A percentile compares a stretch with the other conserved stretches of the same genome.
Evolutionary conservation across 53 echinoderm and acorn worm species (phyloP).

Genomic region (Crossaster papposus): DNA sequence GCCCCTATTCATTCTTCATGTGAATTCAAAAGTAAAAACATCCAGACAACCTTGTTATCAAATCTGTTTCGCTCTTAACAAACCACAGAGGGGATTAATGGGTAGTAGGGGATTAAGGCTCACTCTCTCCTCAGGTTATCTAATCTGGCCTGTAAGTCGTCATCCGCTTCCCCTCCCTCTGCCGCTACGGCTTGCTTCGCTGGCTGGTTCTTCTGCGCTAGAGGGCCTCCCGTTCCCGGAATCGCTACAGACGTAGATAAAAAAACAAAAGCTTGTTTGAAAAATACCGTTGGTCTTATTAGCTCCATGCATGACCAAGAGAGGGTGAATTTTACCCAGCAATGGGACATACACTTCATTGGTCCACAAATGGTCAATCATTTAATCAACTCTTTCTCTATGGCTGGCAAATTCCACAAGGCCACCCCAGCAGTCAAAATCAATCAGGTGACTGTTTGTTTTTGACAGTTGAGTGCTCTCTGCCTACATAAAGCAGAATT

Average conservation of each 20-base stretch:
- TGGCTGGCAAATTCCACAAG: too few species aligned
- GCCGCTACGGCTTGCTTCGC: conserved; percentile 77
- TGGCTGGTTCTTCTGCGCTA: conserved; percentile 59
- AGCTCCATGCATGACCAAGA: too few species aligned
- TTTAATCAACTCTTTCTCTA: too few species aligned
- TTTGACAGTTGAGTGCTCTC: too few species aligned
- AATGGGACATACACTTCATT: too few species aligned
- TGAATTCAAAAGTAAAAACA: neutral
- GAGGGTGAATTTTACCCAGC: too few species aligned
- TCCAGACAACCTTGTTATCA: neutral
- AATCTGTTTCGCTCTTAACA: neutral
- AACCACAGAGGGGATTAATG: neutral
- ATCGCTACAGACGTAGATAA: conserved; percentile 56
- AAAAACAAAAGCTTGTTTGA: neutral
- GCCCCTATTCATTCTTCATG: neutral
- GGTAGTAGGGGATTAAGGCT: neutral
- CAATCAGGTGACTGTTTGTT: too few species aligned
- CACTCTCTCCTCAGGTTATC: conserved; percentile 94
- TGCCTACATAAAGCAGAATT: too few species aligned
- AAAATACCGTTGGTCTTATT: neutral
- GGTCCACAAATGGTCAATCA: too few species aligned
- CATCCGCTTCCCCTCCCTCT: conserved; percentile 82
- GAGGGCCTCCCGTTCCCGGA: conserved; percentile 82
- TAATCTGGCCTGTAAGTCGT: conserved; percentile 93
- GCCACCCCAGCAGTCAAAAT: too few species aligned